A percentile compares a stretch with the other conserved stretches of the same genome.
Conservation (phyloP, 2,888 invertebrate genomes). For the Hirtodrosophila cameraria region DNA sequence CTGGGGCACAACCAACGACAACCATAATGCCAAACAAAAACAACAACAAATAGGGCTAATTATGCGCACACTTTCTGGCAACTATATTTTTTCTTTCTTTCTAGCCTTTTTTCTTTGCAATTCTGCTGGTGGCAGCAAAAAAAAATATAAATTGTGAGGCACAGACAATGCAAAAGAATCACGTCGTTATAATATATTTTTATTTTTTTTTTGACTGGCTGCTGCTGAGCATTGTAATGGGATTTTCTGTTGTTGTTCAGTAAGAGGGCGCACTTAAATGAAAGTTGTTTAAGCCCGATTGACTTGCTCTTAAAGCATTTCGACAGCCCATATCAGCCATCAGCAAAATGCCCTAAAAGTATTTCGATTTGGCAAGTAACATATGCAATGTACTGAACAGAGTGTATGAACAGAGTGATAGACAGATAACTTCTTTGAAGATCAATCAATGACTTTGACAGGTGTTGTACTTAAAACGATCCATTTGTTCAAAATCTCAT, state of each 20-base stretch:
- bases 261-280: conserved; percentile 66
- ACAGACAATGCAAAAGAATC: conserved; percentile 69
- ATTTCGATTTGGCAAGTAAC: neutral
- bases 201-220: conserved; percentile 31
- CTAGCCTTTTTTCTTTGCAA: conserved; percentile 30
- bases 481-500: too few species aligned
- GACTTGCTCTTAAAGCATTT: conserved; percentile 13
- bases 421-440: too few species aligned
- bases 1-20: conserved; percentile 33
- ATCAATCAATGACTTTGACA: neutral
- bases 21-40: conserved; percentile 31
- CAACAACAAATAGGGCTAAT: conserved; percentile 72
- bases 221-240: conserved; percentile 39
- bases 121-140: conserved; percentile 29
- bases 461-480: neutral
- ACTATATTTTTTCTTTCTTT: conserved; percentile 22
- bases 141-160: conserved; percentile 29
- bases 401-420: neutral
- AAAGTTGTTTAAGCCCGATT: conserved; percentile 59
- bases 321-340: conserved; percentile 9
- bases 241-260: conserved; percentile 28
- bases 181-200: conserved; percentile 61
- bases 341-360: neutral
- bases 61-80: conserved; percentile 72
- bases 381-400: neutral